These are phyloP conservation scores for Lepilemur ruficaudatus DNA, from an alignment of 2,797 vertebrate species.

Conservation along the genomic window DNA sequence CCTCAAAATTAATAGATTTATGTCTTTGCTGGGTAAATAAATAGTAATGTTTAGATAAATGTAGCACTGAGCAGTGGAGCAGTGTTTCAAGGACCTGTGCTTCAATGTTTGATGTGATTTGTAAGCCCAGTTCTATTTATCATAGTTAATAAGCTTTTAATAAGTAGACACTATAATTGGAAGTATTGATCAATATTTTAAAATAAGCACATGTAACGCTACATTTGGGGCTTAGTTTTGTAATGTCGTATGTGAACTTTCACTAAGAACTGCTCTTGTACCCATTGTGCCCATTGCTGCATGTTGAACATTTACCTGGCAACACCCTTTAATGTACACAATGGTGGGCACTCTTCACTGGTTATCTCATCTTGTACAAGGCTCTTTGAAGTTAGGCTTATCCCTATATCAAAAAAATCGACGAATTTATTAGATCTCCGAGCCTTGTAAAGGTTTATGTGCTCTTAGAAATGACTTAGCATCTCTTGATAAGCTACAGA, in stretches of 20 bases:
- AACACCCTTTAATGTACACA: too few species aligned
- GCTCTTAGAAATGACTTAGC: not conserved
- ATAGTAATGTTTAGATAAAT: not conserved
- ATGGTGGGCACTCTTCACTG: not conserved
- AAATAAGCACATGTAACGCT: not conserved
- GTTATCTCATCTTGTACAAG: not conserved
- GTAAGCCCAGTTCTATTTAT: not conserved
- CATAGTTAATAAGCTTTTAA: not conserved
- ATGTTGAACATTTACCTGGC: not conserved
- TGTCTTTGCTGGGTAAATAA: not conserved
- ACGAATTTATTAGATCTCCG: too few species aligned
- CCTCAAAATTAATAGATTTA: not conserved
- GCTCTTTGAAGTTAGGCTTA: not conserved
- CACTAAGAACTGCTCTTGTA: not conserved
- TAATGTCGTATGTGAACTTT: not conserved
- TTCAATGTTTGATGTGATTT: not conserved
- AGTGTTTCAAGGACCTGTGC: not conserved
- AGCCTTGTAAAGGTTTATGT: not conserved
- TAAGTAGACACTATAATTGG: not conserved
- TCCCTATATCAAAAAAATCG: not conserved
- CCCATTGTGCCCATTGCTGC: too few species aligned
- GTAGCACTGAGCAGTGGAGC: not conserved
- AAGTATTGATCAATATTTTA: not conserved
- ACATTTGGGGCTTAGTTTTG: not conserved
- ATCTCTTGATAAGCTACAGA: not conserved